These are phyloP conservation scores for Hippopotamus amphibius DNA, from an alignment of 2,113 vertebrate genomes.

Conservation along the genomic window DNA sequence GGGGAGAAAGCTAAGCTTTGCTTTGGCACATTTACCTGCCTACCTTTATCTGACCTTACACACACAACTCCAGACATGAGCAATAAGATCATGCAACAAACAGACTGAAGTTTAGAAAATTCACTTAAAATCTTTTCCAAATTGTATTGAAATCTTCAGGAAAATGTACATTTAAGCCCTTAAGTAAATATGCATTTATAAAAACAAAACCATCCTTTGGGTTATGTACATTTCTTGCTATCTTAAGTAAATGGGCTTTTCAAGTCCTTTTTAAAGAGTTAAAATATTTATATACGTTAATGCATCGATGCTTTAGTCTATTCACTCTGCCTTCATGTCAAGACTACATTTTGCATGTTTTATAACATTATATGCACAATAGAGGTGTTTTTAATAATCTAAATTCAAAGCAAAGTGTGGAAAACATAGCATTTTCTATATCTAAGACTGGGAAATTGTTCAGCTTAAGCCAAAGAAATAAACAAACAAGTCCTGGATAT, in stretches of 20 bases:
- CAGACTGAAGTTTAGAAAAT: background rate
- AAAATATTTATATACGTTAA: constrained; percentile 14
- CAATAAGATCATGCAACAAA: background rate
- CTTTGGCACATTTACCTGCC: background rate
- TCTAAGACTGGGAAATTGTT: background rate
- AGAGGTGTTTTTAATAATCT: background rate
- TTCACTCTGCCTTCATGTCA: background rate
- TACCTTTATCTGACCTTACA: background rate
- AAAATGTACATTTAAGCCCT: background rate
- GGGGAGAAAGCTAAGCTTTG: constrained; percentile 11
- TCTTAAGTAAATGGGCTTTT: constrained; percentile 23
- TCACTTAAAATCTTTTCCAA: background rate
- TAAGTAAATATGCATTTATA: background rate
- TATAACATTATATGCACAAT: background rate
- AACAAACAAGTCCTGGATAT: background rate
- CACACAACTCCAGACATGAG: background rate
- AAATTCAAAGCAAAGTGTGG: constrained; percentile 16
- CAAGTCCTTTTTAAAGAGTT: background rate
- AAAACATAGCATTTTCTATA: constrained; percentile 4
- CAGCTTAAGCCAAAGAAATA: background rate
- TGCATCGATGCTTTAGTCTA: background rate
- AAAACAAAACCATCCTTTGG: background rate
- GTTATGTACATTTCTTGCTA: background rate
- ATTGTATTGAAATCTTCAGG: background rate
- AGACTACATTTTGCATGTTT: background rate